These are phyloP conservation scores for Lanius collurio DNA, from an alignment of 2,113 vertebrate species.

Conservation along the genomic window DNA sequence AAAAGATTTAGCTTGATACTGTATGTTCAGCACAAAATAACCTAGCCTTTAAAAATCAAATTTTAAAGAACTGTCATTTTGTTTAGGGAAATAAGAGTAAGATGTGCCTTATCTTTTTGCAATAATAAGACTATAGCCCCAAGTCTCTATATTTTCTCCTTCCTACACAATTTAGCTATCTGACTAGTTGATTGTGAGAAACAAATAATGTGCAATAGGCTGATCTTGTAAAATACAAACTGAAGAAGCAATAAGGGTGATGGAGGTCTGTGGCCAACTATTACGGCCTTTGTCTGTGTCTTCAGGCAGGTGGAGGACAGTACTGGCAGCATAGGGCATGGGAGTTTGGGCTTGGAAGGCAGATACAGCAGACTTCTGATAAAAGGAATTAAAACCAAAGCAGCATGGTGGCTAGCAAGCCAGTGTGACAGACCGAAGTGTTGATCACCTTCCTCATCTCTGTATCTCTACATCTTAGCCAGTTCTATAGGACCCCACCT, in stretches of 20 bases:
- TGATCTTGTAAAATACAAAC: constrained; percentile 53
- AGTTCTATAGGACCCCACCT: neutral
- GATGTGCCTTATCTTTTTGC: neutral
- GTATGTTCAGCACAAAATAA: neutral
- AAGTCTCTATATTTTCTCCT: neutral
- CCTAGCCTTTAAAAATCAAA: neutral
- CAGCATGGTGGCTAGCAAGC: neutral
- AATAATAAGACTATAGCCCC: neutral
- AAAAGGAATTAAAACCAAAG: constrained; percentile 4
- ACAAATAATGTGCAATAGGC: constrained; percentile 69
- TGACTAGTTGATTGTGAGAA: constrained; percentile 28
- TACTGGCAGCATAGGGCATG: neutral
- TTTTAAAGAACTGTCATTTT: neutral
- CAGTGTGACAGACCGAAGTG: neutral
- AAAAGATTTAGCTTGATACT: neutral
- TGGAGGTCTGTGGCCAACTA: neutral
- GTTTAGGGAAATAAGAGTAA: neutral
- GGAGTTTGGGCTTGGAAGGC: neutral
- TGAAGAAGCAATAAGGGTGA: constrained; percentile 4
- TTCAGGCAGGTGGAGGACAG: neutral
- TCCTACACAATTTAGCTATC: neutral
- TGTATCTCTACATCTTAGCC: neutral
- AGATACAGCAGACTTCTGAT: neutral
- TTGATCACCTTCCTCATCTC: neutral
- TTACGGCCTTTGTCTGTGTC: neutral